These are phyloP conservation scores for Notodonta ziczac DNA, from an alignment of 2,888 invertebrate genomes.

Conservation along the genomic window DNA sequence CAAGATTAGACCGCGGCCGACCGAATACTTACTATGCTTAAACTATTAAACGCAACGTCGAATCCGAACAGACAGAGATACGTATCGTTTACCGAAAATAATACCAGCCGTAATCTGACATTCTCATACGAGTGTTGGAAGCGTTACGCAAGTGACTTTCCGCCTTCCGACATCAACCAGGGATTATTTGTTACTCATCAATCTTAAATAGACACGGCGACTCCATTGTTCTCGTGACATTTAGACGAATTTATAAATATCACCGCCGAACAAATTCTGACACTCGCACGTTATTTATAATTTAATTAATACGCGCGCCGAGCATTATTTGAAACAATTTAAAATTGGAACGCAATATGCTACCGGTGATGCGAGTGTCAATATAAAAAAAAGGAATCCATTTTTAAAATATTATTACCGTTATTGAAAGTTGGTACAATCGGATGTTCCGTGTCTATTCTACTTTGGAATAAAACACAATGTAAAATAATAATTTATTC, in stretches of 20 bases:
- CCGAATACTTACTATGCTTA: slow-evolving; percentile 63
- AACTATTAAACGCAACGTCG: slow-evolving; percentile 76
- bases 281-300: slow-evolving; percentile 58
- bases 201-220: slow-evolving; percentile 77
- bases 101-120: slow-evolving; percentile 74
- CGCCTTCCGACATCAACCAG: slow-evolving; percentile 67
- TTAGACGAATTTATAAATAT: slow-evolving; percentile 79
- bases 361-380: neutral
- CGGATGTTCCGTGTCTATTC: neutral
- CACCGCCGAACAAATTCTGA: slow-evolving; percentile 66
- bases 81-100: slow-evolving; percentile 80
- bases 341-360: slow-evolving; percentile 46
- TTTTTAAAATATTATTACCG: too few species aligned
- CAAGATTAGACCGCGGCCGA: slow-evolving; percentile 64
- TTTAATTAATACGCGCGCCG: slow-evolving; percentile 57
- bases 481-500: slow-evolving; percentile 61
- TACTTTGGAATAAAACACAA: neutral
- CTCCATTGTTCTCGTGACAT: slow-evolving; percentile 82
- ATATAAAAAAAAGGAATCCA: neutral
- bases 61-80: slow-evolving; percentile 71
- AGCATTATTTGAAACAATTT: slow-evolving; percentile 55
- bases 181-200: slow-evolving; percentile 80
- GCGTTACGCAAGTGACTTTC: slow-evolving; percentile 70
- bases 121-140: slow-evolving; percentile 60
- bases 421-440: too few species aligned